Conservation (phyloP, 2,113 vertebrate species). For the Regulus satrapa region DNA sequence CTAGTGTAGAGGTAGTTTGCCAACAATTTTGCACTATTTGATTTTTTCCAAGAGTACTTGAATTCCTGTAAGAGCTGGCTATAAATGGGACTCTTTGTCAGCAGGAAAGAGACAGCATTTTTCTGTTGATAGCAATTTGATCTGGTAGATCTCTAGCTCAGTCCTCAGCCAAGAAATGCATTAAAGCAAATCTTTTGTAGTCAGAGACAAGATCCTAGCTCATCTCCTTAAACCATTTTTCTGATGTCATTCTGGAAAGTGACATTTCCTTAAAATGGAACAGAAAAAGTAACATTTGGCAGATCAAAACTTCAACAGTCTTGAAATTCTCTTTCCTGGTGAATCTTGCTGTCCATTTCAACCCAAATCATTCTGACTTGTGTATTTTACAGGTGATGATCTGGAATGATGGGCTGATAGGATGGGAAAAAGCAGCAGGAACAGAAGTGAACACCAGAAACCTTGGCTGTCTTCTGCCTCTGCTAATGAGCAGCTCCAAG, state of each 20-base stretch:
- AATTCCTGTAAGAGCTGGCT: neutral
- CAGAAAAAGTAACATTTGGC: neutral
- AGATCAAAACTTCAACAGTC: neutral
- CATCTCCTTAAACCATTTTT: neutral
- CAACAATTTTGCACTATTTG: neutral
- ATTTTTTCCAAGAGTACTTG: neutral
- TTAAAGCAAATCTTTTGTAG: neutral
- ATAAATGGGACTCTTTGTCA: neutral
- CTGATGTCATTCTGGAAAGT: neutral
- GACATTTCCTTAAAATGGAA: neutral
- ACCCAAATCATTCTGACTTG: neutral
- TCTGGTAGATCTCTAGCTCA: neutral
- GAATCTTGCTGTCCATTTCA: neutral
- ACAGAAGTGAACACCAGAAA: neutral
- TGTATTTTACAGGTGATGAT: neutral
- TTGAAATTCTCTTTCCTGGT: neutral
- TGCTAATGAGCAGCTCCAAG: neutral
- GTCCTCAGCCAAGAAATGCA: neutral
- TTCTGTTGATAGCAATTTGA: neutral
- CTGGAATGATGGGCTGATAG: neutral
- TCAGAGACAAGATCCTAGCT: neutral
- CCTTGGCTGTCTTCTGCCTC: neutral
- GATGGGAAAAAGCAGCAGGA: neutral
- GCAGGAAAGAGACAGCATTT: neutral
- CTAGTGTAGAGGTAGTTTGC: neutral